A percentile compares a stretch with the other conserved stretches of the same genome.
phyloP scores from a whole-genome alignment of 2,797 vertebrate genomes.

The Falco rusticolus region DNA sequence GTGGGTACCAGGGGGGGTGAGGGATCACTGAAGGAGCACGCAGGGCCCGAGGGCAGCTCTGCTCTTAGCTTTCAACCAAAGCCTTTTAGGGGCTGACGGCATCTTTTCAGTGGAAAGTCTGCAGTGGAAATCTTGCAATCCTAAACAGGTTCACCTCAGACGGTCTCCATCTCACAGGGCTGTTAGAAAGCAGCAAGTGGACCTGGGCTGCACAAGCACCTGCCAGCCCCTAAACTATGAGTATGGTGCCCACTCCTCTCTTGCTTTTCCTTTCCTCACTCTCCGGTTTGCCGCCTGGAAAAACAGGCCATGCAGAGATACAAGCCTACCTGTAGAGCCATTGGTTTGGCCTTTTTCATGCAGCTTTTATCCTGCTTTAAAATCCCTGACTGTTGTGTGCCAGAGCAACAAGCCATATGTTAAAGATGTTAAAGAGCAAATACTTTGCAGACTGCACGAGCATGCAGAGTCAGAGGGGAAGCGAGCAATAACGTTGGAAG shows the following conservation, averaged over 20 bases:
- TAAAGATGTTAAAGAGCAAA: conserved; percentile 23
- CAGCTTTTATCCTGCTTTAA: neutral
- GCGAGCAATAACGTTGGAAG: conserved; percentile 43
- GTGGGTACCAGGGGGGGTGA: fast-evolving
- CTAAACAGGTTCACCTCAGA: neutral
- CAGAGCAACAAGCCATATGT: neutral
- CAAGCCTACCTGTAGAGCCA: neutral
- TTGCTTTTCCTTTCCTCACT: neutral
- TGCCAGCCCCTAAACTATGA: neutral
- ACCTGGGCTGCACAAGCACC: neutral
- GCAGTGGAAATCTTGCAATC: neutral
- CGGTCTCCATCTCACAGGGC: neutral
- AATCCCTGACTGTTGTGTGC: neutral
- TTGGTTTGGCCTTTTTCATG: neutral
- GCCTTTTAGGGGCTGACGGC: neutral
- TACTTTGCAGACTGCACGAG: neutral
- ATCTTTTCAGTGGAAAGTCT: neutral
- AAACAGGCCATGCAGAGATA: neutral
- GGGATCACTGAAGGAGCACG: neutral
- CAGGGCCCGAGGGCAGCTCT: neutral
- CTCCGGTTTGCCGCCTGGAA: neutral
- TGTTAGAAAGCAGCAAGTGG: neutral
- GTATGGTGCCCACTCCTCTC: fast-evolving
- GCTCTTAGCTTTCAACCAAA: neutral
- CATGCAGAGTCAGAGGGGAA: conserved; percentile 27